phyloP scores from a whole-genome alignment of 2,888 invertebrate genomes.

The Tetrapedia diversipes region DNA sequence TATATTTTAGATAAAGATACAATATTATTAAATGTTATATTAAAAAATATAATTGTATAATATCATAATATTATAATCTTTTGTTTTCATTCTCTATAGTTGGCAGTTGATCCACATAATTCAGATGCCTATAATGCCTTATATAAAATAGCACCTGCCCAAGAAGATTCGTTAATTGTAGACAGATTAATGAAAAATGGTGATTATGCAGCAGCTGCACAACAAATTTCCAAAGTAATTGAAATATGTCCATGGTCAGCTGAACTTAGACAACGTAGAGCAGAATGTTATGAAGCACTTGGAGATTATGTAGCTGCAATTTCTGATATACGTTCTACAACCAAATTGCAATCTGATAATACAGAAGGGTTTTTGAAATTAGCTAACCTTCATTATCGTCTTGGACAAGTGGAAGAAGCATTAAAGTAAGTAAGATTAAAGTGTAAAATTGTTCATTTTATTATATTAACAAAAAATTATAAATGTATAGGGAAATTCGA shows the following conservation, averaged over 20 bases:
- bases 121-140: constrained; percentile 88
- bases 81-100: constrained; percentile 80
- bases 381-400: constrained; percentile 92
- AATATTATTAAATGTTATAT: no score
- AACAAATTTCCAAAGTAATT: constrained; percentile 87
- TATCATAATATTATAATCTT: not conserved
- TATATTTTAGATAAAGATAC: no score
- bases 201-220: constrained; percentile 86
- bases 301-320: constrained; percentile 94
- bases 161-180: constrained; percentile 86
- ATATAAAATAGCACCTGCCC: constrained; percentile 87
- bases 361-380: constrained; percentile 93
- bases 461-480: not conserved
- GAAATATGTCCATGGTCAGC: constrained; percentile 96
- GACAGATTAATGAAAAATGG: constrained; percentile 86
- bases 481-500: constrained; percentile 89
- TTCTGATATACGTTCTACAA: constrained; percentile 94
- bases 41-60: not conserved
- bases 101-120: constrained; percentile 90
- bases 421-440: constrained; percentile 86
- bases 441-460: not conserved
- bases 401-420: constrained; percentile 96
- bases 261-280: constrained; percentile 91
- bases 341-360: constrained; percentile 95
- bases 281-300: constrained; percentile 91